Evolutionary conservation across 1,140 invertebrate genomes (phyloP).

Genomic region (Drosophila parvula): DNA sequence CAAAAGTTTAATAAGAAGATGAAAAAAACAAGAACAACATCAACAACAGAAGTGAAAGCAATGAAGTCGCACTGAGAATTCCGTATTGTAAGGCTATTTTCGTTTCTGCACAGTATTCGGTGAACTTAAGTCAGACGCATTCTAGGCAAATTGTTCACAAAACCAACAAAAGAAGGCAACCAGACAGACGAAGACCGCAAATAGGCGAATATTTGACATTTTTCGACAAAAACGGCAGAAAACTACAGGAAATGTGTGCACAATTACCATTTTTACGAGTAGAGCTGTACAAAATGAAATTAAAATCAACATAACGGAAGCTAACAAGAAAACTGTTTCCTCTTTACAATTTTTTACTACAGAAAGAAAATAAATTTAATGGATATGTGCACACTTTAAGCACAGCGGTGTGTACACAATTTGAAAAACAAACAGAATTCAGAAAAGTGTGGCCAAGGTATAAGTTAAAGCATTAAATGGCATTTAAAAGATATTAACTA

Average conservation of each 20-base stretch:
- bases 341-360: background rate
- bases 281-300: constrained; percentile 4
- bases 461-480: background rate
- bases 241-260: constrained; percentile 13
- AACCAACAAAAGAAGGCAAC: constrained; percentile 10
- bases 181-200: constrained; percentile 17
- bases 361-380: background rate
- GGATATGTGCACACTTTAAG: background rate
- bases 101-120: constrained; percentile 12
- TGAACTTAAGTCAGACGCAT: constrained; percentile 16
- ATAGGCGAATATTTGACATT: constrained; percentile 20
- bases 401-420: background rate
- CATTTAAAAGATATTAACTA: background rate
- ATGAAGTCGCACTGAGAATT: constrained; percentile 14
- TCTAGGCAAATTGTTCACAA: constrained; percentile 25
- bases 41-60: background rate
- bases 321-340: background rate
- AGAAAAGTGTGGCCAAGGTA: background rate
- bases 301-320: background rate
- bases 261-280: constrained; percentile 9
- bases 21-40: constrained; percentile 2
- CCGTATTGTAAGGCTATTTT: constrained; percentile 37
- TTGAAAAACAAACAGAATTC: background rate
- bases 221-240: constrained; percentile 3
- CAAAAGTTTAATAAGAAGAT: constrained; percentile 46